phyloP scores from a whole-genome alignment of 2,113 vertebrate species.

The Labeo rohita region DNA sequence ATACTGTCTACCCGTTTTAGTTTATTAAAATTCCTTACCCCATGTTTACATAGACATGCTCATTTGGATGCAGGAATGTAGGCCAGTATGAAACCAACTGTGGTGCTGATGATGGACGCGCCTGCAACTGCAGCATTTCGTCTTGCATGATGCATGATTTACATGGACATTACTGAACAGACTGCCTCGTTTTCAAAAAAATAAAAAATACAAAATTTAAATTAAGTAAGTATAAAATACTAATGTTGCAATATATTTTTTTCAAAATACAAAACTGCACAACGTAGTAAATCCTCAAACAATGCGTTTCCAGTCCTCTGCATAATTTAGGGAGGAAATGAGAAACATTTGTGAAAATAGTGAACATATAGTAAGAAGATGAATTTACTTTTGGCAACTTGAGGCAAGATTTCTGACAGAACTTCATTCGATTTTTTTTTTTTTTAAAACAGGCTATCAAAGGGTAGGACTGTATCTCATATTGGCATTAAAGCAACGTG shows the following conservation, averaged over 20 bases:
- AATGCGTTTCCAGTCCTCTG: background rate
- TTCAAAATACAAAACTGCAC: background rate
- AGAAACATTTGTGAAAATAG: background rate
- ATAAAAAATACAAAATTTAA: too few species aligned
- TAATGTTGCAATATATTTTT: background rate
- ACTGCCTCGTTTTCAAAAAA: background rate
- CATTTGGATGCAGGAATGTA: constrained; percentile 27
- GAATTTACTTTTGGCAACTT: background rate
- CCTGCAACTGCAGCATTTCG: constrained; percentile 4
- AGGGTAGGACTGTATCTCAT: background rate
- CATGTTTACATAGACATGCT: background rate
- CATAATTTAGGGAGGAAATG: too few species aligned
- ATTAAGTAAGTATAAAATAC: too few species aligned
- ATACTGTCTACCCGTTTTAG: background rate
- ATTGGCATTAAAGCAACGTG: background rate
- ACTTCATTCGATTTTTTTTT: background rate
- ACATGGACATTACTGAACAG: background rate
- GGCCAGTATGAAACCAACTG: background rate
- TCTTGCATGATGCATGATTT: background rate
- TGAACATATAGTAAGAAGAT: background rate
- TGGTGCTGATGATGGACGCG: background rate
- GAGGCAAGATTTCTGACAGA: background rate
- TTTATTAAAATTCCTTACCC: background rate
- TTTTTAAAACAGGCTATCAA: background rate
- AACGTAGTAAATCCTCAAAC: background rate